Evolutionary conservation across 2,797 vertebrate species (phyloP), one percentile per base, ranked within the genome.

Genomic region (Melopsittacus undulatus): DNA sequence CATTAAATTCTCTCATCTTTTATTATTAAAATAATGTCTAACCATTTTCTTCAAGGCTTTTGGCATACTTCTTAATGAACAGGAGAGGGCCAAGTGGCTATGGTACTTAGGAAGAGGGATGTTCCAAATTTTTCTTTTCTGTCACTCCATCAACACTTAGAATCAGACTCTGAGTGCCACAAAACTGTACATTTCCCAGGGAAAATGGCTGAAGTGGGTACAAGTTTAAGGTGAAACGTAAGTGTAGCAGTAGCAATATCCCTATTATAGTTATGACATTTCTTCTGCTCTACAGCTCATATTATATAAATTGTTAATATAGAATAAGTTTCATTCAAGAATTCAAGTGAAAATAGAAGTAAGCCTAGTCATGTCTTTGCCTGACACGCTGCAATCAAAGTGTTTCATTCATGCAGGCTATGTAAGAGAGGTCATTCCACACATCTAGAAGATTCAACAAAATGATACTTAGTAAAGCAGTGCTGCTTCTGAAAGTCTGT

Each of bases 241-340:
- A 81, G 40, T 13, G 6, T 11, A 80, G 59, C 9, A 63, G 34
- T 20, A 73, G 57, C 24, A 73, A 68, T 54, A 85, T 23, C n/a
- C 24, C 22, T 77, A 23, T 30, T 43, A 22, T 0, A 73, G 43
- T 22, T 67, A 19, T 30, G 29, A 61, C 0, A 0, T 48, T 84
- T 89, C 52, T 87, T 68, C 68, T 77, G 46, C 38, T 90, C 59
- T 79, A 22, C 24, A 77, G 57, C 12, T 75, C 30, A 0, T 36
- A 48, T 46, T 27, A 48, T 52, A 80, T 26, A 67, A 85, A 68
- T 38, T 70, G 40, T 74, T 87, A 90, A 83, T 79, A 80, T 7
- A 38, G 42, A 59, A 74, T 34, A 68, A 63, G 40, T 59, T 83
- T 66, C 57, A 26, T 67, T 89, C 63, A 64, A 70, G 70, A 94